Base-by-base conservation (phyloP, 2,888 invertebrate genomes). In the Geotrupes spiniger region DNA sequence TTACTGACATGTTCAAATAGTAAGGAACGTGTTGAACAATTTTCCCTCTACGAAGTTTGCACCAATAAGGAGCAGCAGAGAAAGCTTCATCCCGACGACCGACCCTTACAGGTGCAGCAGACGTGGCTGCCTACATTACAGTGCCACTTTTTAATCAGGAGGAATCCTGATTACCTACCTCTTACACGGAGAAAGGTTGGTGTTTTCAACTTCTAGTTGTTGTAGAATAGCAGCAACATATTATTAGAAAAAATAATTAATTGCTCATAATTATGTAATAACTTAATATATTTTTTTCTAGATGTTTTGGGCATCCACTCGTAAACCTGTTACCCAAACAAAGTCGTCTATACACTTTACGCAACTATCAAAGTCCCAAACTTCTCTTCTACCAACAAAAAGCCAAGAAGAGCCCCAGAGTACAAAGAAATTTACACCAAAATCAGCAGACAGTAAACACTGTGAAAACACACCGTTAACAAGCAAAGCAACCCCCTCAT, bases 1-100 rank as follows among this genome's bases (percentile, higher is more conserved):
- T 73, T 94, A 48, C 78, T 94, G 48, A 88, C 87, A 61, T 92
- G 92, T 73, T 92, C 90, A 70, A 88, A 84, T 71, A 89, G 88
- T 52, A 79, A 80, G 54, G 92, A 92, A 69, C 82, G 87, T 15
- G 88, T 91, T 2, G 91, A 91, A 72, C 84, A 89, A 69, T 92
- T 91, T 74, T 90, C 91, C 28, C 75, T 92, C 28, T 92, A 91
- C 72, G 92, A 92, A 81, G 90, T 91, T 45, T 72, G 78, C 68
- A 68, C 68, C 3, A 85, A 86, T 4, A 88, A 89, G 71, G 90
- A 91, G 71, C 90, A 90, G 73, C 91, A 92, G 72, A 81, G 92
- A 48, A 91, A 92, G 74, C 74, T 92, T 27, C 91, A 92, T 71
- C 89, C 89, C 1, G 91, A 92, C 59, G 92, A 92, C 71, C 78